Conservation (phyloP, 2,888 invertebrate species). For the Coronaproctus castanopsis region DNA sequence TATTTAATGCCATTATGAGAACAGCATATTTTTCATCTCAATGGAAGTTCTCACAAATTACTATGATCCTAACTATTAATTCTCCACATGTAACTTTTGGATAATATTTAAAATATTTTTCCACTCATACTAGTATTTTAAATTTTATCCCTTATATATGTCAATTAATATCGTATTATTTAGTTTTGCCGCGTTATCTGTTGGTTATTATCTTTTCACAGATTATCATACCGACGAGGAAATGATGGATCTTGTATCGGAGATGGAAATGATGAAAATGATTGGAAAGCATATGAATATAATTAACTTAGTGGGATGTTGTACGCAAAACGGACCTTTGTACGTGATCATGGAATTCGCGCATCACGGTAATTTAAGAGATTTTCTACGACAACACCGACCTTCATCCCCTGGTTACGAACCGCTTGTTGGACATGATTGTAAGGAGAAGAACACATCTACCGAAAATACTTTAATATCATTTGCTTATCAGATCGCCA, state of each 20-base stretch:
- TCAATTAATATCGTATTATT: no score
- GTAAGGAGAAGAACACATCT: conserved; percentile 49
- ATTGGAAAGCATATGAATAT: conserved; percentile 94
- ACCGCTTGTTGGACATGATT: conserved; percentile 41
- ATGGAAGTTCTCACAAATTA: no score
- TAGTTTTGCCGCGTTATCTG: no score
- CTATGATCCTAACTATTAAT: no score
- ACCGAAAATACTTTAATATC: conserved; percentile 87
- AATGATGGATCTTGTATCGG: conserved; percentile 87
- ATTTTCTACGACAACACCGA: conserved; percentile 74
- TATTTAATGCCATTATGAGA: no score
- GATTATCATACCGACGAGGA: conserved; percentile 93
- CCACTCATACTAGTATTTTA: no score
- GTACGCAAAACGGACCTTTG: conserved; percentile 77
- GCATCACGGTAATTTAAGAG: conserved; percentile 79
- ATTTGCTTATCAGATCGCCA: conserved; percentile 89
- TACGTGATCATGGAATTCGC: conserved; percentile 78
- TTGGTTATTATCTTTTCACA: no score
- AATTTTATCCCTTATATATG: no score
- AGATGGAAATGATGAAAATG: conserved; percentile 99
- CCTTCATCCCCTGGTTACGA: conserved; percentile 50
- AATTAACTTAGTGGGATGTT: conserved; percentile 90
- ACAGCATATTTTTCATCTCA: no score
- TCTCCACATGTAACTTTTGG: no score
- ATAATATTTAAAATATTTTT: no score